A percentile compares a stretch with the other conserved stretches of the same genome.
Conservation (phyloP, 2,113 vertebrate species). For the Solea senegalensis region DNA sequence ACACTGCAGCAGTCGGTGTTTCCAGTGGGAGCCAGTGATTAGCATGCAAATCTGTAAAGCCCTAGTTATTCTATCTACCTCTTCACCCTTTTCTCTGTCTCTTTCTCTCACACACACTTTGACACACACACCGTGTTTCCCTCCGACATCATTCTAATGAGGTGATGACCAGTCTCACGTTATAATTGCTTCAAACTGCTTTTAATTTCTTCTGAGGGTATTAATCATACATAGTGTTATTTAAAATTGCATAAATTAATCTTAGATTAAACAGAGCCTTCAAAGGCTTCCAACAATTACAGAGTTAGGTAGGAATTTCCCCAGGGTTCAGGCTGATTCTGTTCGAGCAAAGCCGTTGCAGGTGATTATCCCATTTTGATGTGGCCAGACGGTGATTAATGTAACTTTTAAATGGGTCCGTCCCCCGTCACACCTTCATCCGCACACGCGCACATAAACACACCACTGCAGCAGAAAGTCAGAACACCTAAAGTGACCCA, state of each 20-base stretch:
- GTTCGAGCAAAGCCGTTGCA: constrained; percentile 92
- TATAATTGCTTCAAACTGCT: constrained; percentile 99
- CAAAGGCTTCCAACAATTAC: constrained; percentile 99
- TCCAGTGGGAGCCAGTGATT: constrained; percentile 83
- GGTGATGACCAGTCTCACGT: constrained; percentile 98
- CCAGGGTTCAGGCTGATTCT: constrained; percentile 89
- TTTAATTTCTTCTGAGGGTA: constrained; percentile 98
- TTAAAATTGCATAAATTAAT: constrained; percentile 99
- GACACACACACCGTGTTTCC: constrained; percentile 71
- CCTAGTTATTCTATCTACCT: constrained; percentile 84
- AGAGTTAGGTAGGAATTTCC: constrained; percentile 98
- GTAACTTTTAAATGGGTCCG: constrained; percentile 92
- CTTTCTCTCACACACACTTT: constrained; percentile 18
- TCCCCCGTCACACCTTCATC: constrained; percentile 67
- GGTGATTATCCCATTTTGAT: constrained; percentile 97
- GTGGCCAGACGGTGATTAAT: constrained; percentile 94
- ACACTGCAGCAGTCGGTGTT: constrained; percentile 36
- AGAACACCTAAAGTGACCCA: constrained; percentile 88
- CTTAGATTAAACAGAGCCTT: constrained; percentile 99
- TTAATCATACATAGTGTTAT: constrained; percentile 99
- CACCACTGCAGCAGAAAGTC: constrained; percentile 83
- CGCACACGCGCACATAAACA: background rate
- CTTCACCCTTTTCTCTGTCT: constrained; percentile 76
- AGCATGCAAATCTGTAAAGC: constrained; percentile 89
- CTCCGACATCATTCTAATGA: constrained; percentile 91